These are phyloP conservation scores for Rissa tridactyla DNA, from an alignment of 2,113 vertebrate genomes.

Conservation along the genomic window DNA sequence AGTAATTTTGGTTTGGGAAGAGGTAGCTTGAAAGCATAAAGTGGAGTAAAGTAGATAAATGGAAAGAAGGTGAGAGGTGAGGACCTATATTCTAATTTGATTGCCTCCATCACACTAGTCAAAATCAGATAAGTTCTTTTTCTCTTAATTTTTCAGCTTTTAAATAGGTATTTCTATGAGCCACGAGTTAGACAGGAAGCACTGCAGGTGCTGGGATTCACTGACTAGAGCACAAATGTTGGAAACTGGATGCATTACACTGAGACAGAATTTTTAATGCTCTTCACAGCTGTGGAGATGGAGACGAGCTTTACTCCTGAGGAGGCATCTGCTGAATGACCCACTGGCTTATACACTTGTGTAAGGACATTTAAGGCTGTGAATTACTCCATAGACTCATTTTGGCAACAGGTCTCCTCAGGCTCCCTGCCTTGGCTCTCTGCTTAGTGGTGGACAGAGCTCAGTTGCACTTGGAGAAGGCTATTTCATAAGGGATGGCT, in stretches of 20 bases:
- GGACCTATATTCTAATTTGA: background rate
- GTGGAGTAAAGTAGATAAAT: background rate
- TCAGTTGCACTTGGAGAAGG: background rate
- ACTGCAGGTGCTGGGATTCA: background rate
- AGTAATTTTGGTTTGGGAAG: background rate
- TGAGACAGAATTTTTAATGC: background rate
- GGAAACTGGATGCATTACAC: background rate
- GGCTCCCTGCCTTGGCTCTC: background rate
- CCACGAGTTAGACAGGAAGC: background rate
- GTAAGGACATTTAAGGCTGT: background rate
- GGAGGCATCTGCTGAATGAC: background rate
- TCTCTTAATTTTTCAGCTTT: background rate
- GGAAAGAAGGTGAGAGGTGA: background rate
- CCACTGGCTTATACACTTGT: background rate
- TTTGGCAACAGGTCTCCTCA: background rate
- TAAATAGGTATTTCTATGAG: background rate
- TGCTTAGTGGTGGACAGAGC: background rate
- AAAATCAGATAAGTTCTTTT: background rate
- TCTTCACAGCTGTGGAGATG: background rate
- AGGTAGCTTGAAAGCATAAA: background rate
- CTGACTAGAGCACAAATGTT: background rate
- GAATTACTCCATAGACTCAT: background rate
- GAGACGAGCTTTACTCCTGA: background rate
- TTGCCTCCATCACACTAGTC: background rate
- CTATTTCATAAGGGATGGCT: background rate